Evolutionary conservation across 2,113 vertebrate species (phyloP).

Genomic region (Mastomys coucha): DNA sequence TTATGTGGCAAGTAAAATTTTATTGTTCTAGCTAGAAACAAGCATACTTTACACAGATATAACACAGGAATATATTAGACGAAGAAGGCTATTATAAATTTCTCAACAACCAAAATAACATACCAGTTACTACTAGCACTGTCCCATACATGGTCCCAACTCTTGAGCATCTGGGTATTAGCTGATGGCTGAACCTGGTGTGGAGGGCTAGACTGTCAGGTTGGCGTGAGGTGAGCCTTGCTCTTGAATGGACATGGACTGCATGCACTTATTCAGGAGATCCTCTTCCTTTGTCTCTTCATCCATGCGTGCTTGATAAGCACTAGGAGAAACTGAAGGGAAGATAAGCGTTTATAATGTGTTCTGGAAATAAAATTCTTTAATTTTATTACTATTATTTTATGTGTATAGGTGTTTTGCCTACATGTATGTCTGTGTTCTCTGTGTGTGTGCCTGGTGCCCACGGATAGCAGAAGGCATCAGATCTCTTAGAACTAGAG

Average conservation of each 20-base stretch:
- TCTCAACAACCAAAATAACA: conserved; percentile 68
- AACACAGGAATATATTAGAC: conserved; percentile 53
- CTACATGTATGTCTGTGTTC: not conserved
- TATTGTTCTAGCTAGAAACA: conserved; percentile 67
- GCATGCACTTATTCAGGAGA: conserved; percentile 77
- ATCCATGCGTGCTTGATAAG: conserved; percentile 63
- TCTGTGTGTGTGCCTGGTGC: not conserved
- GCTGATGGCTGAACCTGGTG: not conserved
- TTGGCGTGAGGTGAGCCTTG: conserved; percentile 67
- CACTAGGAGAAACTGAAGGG: conserved; percentile 69
- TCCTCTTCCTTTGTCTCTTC: conserved; percentile 78
- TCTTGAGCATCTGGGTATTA: not conserved
- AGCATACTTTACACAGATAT: conserved; percentile 60
- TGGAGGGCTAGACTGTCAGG: not conserved
- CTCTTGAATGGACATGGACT: conserved; percentile 80
- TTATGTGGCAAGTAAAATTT: conserved; percentile 66
- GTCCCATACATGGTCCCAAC: conserved; percentile 39
- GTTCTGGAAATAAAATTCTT: conserved; percentile 58
- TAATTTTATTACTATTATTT: not conserved
- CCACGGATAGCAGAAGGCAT: not conserved
- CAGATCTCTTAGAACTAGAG: not conserved
- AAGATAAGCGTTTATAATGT: conserved; percentile 55
- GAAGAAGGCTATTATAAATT: conserved; percentile 53
- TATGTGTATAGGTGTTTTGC: not conserved
- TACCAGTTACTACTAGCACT: conserved; percentile 51